phyloP scores from a whole-genome alignment of 37 sponge, comb jelly and placozoan genomes.

The Cliona cf. orientalis region DNA sequence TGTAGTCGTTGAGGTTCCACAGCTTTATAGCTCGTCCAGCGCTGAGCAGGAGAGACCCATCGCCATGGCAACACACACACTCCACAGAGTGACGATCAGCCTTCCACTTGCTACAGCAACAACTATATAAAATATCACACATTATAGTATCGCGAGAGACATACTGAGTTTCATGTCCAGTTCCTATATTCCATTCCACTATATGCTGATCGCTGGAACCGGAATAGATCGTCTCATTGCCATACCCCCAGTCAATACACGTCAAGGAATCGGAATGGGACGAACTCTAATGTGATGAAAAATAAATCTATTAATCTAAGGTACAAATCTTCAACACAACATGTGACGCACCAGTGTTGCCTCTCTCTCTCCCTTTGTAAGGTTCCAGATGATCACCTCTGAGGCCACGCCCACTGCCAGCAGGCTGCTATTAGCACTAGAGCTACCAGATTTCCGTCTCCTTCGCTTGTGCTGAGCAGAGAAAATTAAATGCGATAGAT shows the following conservation, averaged over 20 bases:
- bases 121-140: background rate
- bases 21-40: conserved; percentile 49
- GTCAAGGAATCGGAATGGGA: conserved; percentile 16
- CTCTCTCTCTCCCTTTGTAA: conserved; percentile 11
- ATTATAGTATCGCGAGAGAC: background rate
- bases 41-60: conserved; percentile 12
- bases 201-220: conserved; percentile 22
- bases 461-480: background rate
- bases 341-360: conserved; percentile 6
- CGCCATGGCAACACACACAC: conserved; percentile 43
- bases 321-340: background rate
- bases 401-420: conserved; percentile 21
- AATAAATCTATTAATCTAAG: background rate
- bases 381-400: conserved; percentile 32
- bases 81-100: conserved; percentile 34
- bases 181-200: conserved; percentile 3
- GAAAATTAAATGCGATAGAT: background rate
- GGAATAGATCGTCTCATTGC: conserved; percentile 11
- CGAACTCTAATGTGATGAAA: background rate
- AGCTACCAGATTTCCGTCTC: background rate
- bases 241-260: conserved; percentile 13
- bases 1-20: conserved; percentile 33
- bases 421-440: background rate
- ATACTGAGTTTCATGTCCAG: background rate
- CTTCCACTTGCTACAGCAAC: conserved; percentile 50